These are phyloP conservation scores for Pseudomyrmex flavicornis DNA, from an alignment of 1,140 invertebrate species.

Conservation along the genomic window DNA sequence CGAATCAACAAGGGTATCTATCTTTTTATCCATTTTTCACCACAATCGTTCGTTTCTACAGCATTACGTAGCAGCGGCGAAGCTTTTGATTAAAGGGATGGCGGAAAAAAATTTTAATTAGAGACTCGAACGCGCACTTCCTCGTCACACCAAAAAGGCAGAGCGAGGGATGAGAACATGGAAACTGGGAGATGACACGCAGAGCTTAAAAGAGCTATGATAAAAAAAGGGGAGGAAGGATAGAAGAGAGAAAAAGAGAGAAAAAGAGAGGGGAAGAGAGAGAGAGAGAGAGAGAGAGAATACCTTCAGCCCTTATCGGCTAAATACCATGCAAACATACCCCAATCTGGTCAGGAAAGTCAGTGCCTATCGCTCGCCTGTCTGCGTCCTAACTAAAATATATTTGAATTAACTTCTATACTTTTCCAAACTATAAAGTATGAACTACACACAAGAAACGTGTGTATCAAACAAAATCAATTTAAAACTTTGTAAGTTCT, in stretches of 20 bases:
- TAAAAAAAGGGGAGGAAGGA: constrained; percentile 22
- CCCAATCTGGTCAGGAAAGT: constrained; percentile 73
- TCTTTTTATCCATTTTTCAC: constrained; percentile 46
- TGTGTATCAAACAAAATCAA: not conserved
- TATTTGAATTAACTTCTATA: constrained; percentile 65
- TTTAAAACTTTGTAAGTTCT: not conserved
- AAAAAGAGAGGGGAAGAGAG: not conserved
- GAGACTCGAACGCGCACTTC: constrained; percentile 64
- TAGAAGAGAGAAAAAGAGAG: constrained; percentile 3
- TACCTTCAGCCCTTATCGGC: constrained; percentile 74
- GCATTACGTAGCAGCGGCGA: constrained; percentile 48
- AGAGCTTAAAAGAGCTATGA: constrained; percentile 39
- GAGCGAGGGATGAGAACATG: not conserved
- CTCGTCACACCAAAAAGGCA: constrained; percentile 54
- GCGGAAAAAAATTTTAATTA: constrained; percentile 69
- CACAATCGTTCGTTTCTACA: constrained; percentile 57
- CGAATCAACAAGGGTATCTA: constrained; percentile 43
- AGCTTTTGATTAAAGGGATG: constrained; percentile 64
- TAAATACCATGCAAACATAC: constrained; percentile 79
- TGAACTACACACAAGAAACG: not conserved
- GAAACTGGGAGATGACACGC: constrained; percentile 39
- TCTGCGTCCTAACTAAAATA: constrained; percentile 61
- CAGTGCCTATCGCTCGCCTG: constrained; percentile 64
- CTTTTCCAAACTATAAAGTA: not conserved
- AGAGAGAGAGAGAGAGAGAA: not conserved